Conservation (phyloP, 2,888 invertebrate species). For the Augiades crinisus region DNA sequence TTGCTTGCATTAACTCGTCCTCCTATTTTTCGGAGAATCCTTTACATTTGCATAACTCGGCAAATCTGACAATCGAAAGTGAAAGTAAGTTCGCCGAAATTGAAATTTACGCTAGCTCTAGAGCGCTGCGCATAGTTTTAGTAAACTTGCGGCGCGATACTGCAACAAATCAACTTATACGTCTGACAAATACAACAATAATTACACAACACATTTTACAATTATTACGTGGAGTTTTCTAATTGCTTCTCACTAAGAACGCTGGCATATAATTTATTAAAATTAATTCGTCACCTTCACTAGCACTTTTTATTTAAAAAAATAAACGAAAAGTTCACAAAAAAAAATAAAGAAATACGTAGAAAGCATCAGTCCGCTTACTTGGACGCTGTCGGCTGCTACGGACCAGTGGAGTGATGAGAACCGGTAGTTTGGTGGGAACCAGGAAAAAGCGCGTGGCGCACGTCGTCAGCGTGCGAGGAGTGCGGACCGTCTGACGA, state of each 20-base stretch:
- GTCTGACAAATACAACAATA: conserved; percentile 15
- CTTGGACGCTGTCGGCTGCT: conserved; percentile 1
- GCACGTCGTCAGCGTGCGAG: conserved; percentile 28
- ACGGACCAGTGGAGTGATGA: neutral
- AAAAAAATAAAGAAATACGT: neutral
- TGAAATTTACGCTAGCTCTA: conserved; percentile 16
- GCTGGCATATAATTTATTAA: neutral
- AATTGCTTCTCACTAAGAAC: neutral
- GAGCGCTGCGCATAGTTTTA: conserved; percentile 28
- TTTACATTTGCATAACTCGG: neutral
- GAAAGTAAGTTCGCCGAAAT: conserved; percentile 8
- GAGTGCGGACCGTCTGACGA: conserved; percentile 33
- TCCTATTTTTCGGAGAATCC: neutral
- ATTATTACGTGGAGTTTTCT: neutral
- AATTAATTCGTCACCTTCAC: neutral
- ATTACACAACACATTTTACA: neutral
- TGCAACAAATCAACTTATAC: conserved; percentile 24
- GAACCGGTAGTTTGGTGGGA: conserved; percentile 2
- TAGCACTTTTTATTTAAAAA: neutral
- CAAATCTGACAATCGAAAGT: conserved; percentile 1
- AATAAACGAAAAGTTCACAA: neutral
- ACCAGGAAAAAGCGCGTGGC: conserved; percentile 2
- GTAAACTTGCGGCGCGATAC: conserved; percentile 29
- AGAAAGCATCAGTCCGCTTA: neutral
- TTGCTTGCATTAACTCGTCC: neutral